phyloP scores from a whole-genome alignment of 2,113 vertebrate species.

The Cranoglanis bouderius region DNA sequence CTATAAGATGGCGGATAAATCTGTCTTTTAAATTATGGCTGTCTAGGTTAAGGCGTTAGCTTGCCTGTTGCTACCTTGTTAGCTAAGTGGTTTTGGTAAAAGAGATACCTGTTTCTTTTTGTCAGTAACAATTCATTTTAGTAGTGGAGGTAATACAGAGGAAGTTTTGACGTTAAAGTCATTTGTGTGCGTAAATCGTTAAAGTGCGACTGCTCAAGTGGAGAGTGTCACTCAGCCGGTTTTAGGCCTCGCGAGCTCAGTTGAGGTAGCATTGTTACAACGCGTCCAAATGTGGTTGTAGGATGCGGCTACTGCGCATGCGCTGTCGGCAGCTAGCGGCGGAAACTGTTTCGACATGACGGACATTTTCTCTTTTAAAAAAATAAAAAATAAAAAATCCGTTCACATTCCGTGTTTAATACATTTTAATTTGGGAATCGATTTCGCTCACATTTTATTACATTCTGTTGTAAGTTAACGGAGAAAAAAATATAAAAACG shows the following conservation, averaged over 20 bases:
- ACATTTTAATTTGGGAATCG: accelerated
- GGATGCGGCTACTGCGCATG: neutral
- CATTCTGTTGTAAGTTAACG: neutral
- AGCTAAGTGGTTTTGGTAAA: neutral
- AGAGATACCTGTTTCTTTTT: neutral
- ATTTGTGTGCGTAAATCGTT: neutral
- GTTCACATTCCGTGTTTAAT: no score
- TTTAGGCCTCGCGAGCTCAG: neutral
- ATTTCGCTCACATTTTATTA: neutral
- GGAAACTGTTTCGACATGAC: neutral
- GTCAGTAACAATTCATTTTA: neutral
- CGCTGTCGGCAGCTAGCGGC: neutral
- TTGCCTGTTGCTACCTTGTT: conserved; percentile 8
- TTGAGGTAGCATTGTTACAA: neutral
- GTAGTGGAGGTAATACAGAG: neutral
- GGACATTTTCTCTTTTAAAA: neutral
- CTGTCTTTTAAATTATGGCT: conserved; percentile 27
- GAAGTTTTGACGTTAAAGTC: accelerated
- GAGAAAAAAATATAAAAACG: no score
- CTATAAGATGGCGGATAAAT: conserved; percentile 22
- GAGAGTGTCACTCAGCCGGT: neutral
- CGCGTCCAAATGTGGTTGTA: neutral
- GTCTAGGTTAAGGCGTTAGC: neutral
- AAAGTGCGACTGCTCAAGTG: accelerated
- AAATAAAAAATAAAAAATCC: neutral